Evolutionary conservation across 2,888 invertebrate species (phyloP).

Genomic region (Apamea epomidion): DNA sequence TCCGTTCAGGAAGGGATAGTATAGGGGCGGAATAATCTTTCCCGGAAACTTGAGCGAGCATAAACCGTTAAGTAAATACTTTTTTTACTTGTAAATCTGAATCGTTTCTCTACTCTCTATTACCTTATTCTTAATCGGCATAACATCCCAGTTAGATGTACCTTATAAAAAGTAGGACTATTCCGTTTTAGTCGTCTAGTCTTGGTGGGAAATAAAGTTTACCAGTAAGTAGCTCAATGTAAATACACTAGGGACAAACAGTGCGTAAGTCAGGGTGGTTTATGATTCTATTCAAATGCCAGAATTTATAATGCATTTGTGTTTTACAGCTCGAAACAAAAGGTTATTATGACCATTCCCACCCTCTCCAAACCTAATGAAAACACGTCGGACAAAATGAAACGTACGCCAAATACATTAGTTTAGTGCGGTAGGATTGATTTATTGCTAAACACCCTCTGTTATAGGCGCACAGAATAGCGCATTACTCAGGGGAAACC

Average conservation of each 20-base stretch:
- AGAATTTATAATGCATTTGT: conserved; percentile 50
- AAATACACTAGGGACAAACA: conserved; percentile 13
- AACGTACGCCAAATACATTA: conserved; percentile 78
- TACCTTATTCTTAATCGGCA: conserved; percentile 16
- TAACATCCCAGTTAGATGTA: conserved; percentile 8
- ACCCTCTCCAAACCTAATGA: conserved; percentile 71
- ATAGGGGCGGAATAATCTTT: conserved; percentile 26
- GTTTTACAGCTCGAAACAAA: conserved; percentile 52
- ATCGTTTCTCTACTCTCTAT: conserved; percentile 35
- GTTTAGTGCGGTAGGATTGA: conserved; percentile 76
- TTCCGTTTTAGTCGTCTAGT: conserved; percentile 21
- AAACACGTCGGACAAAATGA: conserved; percentile 73
- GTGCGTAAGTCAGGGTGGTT: conserved; percentile 21
- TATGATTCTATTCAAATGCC: conserved; percentile 47
- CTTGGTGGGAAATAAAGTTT: neutral
- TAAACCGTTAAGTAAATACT: conserved; percentile 4
- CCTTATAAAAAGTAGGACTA: conserved; percentile 25
- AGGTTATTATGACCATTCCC: conserved; percentile 59
- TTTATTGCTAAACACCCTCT: conserved; percentile 78
- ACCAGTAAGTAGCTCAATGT: neutral
- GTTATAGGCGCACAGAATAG: conserved; percentile 58
- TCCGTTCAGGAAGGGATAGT: conserved; percentile 13
- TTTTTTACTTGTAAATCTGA: conserved; percentile 6
- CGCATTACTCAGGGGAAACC: conserved; percentile 69
- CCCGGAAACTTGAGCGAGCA: conserved; percentile 17